Base-by-base conservation (phyloP, 64 coral and sea anemone species). In the Porites lutea region DNA sequence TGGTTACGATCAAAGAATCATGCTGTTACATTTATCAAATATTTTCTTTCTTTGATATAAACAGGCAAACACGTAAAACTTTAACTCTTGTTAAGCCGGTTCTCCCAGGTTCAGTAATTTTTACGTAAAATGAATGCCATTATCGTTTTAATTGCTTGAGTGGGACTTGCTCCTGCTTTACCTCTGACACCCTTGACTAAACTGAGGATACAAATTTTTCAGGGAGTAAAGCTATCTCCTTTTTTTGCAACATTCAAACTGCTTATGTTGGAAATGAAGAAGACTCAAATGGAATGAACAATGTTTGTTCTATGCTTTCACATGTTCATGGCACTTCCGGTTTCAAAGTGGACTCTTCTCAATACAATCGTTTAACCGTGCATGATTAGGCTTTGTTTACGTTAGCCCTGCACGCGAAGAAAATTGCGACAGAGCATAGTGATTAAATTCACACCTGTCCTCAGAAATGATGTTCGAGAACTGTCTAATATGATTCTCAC, bases 261-360 rank as follows among this genome's bases (percentile, higher is more conserved):
- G 43, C 7, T 12, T 5, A 74, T 16, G 13, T 81, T 81, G 4
- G 57, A 44, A 48, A 21, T 63, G 57, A 61, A 55, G 44, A 46
- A 3, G 18, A 55, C 46, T 7, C 21, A 79, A 46, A 16, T 3
- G n/a, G 65, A 69, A 52, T 44, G 43, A 6, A 6, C 66, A 58
- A 48, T 48, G 19, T 68, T 21, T 45, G 8, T 61, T 81, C 22
- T 81, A 15, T n/a, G 10, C 43, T 68, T 50, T 46, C 63, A 8
- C 73, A 84, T 68, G 73, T 19, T 76, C 45, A 67, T 52, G 22
- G 46, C 45, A 84, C 81, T 84, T 84, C 81, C 81, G 81, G 81
- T 84, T 11, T 5, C 59, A 12, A 65, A 84, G 81, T 84, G 63
- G 62, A 5, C 63, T 65, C 81, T 69, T 50, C 48, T 15, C 12